A percentile compares a stretch with the other conserved stretches of the same genome.
These are phyloP conservation scores for Apantesis nais DNA, from an alignment of 2,888 invertebrate species.

Conservation along the genomic window DNA sequence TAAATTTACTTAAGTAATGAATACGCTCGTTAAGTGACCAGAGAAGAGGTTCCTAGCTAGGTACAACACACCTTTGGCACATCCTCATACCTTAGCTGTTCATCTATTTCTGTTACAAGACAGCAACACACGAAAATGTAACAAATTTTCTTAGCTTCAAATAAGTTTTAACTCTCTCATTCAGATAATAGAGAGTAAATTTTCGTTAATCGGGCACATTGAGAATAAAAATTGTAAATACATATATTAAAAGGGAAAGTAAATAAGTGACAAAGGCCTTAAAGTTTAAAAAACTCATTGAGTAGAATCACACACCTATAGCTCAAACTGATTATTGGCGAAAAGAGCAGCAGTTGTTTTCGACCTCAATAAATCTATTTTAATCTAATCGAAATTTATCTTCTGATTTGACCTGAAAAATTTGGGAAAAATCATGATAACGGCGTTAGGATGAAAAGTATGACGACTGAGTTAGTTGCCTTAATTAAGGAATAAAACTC, in stretches of 20 bases:
- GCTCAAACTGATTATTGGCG: too few species aligned
- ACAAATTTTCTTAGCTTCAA: not conserved
- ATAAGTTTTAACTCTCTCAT: not conserved
- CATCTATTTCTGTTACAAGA: not conserved
- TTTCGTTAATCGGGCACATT: not conserved
- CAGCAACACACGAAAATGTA: not conserved
- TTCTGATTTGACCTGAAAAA: too few species aligned
- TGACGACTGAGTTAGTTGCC: too few species aligned
- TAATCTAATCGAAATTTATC: too few species aligned
- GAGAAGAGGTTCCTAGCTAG: not conserved
- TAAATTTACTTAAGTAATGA: too few species aligned
- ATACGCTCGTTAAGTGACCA: not conserved
- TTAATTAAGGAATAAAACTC: too few species aligned
- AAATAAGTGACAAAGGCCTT: not conserved
- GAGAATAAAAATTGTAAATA: not conserved
- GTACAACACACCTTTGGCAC: not conserved
- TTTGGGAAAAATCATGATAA: too few species aligned
- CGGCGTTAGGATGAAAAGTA: too few species aligned
- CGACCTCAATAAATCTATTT: too few species aligned
- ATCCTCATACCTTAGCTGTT: not conserved
- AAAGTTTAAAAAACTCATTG: not conserved
- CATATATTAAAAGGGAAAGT: too few species aligned
- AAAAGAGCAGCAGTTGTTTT: too few species aligned
- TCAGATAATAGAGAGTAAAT: not conserved
- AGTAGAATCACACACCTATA: too few species aligned